A percentile compares a stretch with the other conserved stretches of the same genome.
Conservation (phyloP, 2,888 invertebrate genomes). For the Venustoraphidia nigricollis region DNA sequence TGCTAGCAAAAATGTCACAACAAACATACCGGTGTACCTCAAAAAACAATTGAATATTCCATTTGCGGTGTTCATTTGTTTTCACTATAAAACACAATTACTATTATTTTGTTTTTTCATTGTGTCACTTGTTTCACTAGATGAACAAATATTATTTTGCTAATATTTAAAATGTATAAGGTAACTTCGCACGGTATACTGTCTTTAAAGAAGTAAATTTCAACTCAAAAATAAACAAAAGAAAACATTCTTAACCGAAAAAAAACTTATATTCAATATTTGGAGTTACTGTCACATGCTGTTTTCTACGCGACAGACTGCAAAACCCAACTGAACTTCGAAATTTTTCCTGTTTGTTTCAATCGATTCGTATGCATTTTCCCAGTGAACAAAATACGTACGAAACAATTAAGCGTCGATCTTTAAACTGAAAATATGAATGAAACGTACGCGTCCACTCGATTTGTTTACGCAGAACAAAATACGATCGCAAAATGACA, state of each 20-base stretch:
- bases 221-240: constrained; percentile 5
- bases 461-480: constrained; percentile 1
- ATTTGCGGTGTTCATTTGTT: too few species aligned
- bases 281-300: constrained; percentile 6
- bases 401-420: too few species aligned
- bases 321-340: constrained; percentile 12
- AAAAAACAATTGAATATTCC: too few species aligned
- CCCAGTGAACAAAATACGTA: background rate
- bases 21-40: too few species aligned
- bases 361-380: constrained; percentile 7
- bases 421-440: constrained; percentile 9
- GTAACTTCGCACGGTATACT: too few species aligned
- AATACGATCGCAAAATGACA: background rate
- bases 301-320: constrained; percentile 13
- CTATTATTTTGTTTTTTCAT: too few species aligned
- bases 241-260: background rate
- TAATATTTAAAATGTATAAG: too few species aligned
- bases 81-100: too few species aligned
- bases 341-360: constrained; percentile 12
- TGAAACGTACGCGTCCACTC: constrained; percentile 6
- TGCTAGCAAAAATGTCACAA: too few species aligned
- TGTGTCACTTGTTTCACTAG: too few species aligned
- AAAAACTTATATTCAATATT: too few species aligned
- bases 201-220: background rate
- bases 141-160: too few species aligned